Conservation (phyloP, 2,113 vertebrate species). For the Phocoena phocoena region DNA sequence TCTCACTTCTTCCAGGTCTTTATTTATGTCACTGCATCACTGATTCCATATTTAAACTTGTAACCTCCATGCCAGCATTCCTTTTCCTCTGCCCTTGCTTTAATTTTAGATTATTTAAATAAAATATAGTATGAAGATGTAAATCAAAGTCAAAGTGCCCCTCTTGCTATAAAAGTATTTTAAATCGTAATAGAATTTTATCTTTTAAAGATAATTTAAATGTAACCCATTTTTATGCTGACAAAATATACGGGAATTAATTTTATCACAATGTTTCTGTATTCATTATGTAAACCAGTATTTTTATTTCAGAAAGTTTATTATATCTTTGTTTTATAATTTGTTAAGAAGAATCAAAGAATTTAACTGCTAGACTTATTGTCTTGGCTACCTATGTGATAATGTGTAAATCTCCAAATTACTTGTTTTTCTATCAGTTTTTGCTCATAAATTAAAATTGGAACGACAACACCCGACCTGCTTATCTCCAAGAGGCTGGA, state of each 20-base stretch:
- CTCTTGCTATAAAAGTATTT: background rate
- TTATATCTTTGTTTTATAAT: background rate
- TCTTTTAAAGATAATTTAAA: conserved; percentile 22
- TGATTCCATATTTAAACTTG: background rate
- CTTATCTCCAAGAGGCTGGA: background rate
- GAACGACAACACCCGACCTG: background rate
- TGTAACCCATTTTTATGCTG: background rate
- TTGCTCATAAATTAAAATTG: conserved; percentile 21
- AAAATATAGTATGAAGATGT: background rate
- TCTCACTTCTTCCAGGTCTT: background rate
- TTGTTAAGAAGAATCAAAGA: background rate
- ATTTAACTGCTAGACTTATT: background rate
- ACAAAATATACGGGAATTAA: background rate
- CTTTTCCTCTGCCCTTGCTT: background rate
- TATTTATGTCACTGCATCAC: background rate
- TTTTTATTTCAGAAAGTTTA: conserved; percentile 26
- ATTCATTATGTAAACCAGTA: background rate
- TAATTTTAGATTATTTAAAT: background rate
- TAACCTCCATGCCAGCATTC: background rate
- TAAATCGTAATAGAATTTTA: background rate
- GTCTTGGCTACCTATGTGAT: background rate
- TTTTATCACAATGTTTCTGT: background rate
- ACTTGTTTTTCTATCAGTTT: background rate
- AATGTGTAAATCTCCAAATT: background rate
- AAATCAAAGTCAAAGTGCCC: background rate